These are phyloP conservation scores for Dryococelus australis DNA, from an alignment of 2,888 invertebrate species.

Conservation along the genomic window DNA sequence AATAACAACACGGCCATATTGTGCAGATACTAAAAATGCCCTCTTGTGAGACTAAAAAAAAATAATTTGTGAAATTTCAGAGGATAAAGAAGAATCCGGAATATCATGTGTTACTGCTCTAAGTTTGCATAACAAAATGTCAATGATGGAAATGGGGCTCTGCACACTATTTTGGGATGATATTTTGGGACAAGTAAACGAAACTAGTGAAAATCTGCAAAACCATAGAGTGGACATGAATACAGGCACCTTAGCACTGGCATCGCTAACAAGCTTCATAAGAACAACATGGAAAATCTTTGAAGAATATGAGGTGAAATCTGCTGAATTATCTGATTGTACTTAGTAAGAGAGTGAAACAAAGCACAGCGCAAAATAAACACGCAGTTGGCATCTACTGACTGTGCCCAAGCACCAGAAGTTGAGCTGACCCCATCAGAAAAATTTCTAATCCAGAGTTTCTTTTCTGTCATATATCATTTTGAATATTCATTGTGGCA, in stretches of 20 bases:
- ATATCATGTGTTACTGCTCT: neutral
- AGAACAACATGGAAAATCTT: neutral
- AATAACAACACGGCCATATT: neutral
- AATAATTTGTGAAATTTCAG: neutral
- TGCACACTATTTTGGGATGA: too few relatives aligned
- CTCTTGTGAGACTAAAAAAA: neutral
- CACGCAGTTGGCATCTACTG: neutral
- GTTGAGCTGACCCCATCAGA: conserved; percentile 2
- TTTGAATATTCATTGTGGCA: neutral
- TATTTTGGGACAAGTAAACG: neutral
- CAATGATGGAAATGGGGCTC: neutral
- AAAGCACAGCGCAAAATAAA: neutral
- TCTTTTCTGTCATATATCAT: neutral
- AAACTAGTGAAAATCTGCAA: neutral
- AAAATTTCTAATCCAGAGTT: neutral
- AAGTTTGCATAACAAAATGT: neutral
- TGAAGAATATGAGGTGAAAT: neutral
- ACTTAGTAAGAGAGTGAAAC: neutral
- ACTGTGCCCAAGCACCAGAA: neutral
- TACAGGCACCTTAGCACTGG: neutral
- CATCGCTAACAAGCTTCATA: neutral
- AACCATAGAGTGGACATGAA: neutral
- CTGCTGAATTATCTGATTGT: neutral
- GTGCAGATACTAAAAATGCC: neutral
- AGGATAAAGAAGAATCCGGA: neutral